Evolutionary conservation across 2,888 invertebrate species (phyloP), one percentile per base, ranked within the genome.

Genomic region (Cordilura impudica): DNA sequence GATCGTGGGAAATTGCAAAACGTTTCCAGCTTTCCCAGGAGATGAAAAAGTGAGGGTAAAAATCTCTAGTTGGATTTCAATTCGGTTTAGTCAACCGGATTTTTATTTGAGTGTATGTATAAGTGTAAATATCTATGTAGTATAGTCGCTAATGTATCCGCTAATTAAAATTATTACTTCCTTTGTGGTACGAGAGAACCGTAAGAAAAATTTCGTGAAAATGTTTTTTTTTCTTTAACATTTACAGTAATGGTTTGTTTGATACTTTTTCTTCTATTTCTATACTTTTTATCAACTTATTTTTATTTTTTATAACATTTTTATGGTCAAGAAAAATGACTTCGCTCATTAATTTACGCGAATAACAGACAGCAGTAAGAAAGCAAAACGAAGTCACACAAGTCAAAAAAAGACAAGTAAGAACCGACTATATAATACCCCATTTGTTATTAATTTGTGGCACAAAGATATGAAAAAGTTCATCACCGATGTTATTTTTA

Each of bases 111-210:
- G n/a, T n/a, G n/a, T n/a, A n/a, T n/a, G n/a, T n/a, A n/a, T n/a
- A n/a, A n/a, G n/a, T n/a, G n/a, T 51, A 43, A 35, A 51, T 29
- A 29, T 29, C 10, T 16, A 66, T 12, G 35, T 31, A 35, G 35
- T 54, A 47, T 67, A 61, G 39, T 54, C 61, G 39, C 54, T 71
- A 72, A 72, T 72, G 61, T 63, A 72, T 67, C 72, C 71, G 71
- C 72, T 72, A 77, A 77, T 72, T 77, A 72, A 71, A 77, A 72
- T 77, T 77, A 72, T 77, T 61, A 77, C 66, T 72, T 77, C 77
- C 77, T 53, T 72, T 47, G 53, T 19, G 19, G 47, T n/a, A 16
- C 19, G 18, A 43, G 21, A 18, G 12, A 39, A 12, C n/a, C 3
- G 21, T 51, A 47, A 47, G 45, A 7, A 47, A 39, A 69, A 67